Evolutionary conservation across 2,113 vertebrate species (phyloP), one percentile per base, ranked within the genome.

Genomic region (Poeciliopsis turrubarensis): DNA sequence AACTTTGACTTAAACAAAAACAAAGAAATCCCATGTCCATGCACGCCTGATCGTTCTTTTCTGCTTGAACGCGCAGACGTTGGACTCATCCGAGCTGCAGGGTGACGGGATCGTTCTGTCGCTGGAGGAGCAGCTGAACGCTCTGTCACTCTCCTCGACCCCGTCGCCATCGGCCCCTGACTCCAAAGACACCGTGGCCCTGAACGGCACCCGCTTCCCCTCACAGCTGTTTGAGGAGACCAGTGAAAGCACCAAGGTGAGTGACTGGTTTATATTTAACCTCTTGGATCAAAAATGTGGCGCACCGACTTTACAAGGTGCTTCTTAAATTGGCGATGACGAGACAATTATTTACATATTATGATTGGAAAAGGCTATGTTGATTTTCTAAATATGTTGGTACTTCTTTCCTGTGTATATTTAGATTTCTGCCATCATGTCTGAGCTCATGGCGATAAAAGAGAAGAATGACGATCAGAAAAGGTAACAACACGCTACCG

Each of bases 81-180:
- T 99, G 60, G 96, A 97, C 71, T 92, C 94, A 0, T 70, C 78
- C 0, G 96, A 96, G 81, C 89, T 98, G 88, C 94, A 95, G 83
- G 95, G 90, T 0, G 97, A 99, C 51, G 97, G 95, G 26, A 91
- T 99, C 1, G 72, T 89, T 47, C 91, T 98, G 30, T 96, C 97
- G 26, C 87, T 98, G 82, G 98, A 99, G 83, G 97, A 99, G 78
- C 97, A 99, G 39, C 94, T 99, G 77, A 92, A 90, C 12, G 95
- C 96, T 67, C 79, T 99, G 88, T 96, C 95, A 0, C 91, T 99
- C 47, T 94, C 95, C 0, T 95, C 94, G 1, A 94, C 95, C 65
- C 78, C 95, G 31, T 89, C 93, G 0, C 30, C 95, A 2, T 87
- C 93, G 0, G 86, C 64, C 62, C 44, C 92, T 0, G 94, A 96